A percentile compares a stretch with the other conserved stretches of the same genome.
Evolutionary conservation across 2,113 vertebrate genomes (phyloP).

Genomic region (Corythornis madagascariensis): DNA sequence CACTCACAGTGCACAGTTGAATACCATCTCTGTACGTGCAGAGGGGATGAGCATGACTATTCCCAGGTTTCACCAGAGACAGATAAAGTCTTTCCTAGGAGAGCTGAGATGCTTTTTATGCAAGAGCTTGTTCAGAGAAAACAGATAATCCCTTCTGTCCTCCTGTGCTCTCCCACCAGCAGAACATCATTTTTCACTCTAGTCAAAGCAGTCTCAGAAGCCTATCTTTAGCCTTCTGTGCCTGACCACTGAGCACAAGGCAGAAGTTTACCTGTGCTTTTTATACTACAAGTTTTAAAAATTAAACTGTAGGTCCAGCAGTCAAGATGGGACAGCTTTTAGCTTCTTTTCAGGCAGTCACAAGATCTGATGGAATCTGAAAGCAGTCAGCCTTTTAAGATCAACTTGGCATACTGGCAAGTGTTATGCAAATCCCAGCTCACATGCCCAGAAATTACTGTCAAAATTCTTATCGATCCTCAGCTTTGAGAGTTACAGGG

Average conservation of each 20-base stretch:
- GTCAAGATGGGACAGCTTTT: neutral
- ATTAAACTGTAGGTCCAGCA: neutral
- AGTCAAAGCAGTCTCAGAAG: neutral
- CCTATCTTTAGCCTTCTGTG: neutral
- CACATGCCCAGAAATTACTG: accelerated
- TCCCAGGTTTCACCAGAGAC: neutral
- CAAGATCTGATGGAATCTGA: neutral
- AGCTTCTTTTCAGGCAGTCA: neutral
- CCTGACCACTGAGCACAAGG: neutral
- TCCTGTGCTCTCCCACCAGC: neutral
- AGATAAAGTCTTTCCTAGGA: neutral
- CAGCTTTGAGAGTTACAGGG: neutral
- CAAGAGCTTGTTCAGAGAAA: neutral
- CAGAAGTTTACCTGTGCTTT: neutral
- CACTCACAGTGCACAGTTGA: accelerated
- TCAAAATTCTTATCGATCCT: neutral
- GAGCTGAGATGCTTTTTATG: accelerated
- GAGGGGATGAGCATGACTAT: accelerated
- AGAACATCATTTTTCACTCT: neutral
- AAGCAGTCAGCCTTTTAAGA: neutral
- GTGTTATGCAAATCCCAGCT: neutral
- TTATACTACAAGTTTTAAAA: neutral
- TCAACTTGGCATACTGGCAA: neutral
- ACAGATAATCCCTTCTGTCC: neutral
- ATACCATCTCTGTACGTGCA: accelerated